Base-by-base conservation (phyloP, 1,140 invertebrate genomes). In the Drosophila elegans region DNA sequence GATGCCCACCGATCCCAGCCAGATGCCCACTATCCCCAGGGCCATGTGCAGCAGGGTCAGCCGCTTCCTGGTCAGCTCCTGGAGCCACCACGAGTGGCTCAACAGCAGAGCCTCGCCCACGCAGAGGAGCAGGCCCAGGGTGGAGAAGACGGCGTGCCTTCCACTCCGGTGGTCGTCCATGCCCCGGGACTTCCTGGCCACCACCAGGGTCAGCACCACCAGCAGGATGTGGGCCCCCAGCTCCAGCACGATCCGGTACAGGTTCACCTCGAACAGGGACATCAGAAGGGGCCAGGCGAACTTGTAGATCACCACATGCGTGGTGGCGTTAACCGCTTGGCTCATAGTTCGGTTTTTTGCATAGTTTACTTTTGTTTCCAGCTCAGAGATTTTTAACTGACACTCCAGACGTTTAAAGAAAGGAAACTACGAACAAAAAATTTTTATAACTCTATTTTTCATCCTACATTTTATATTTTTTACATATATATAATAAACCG, bases 91-190 rank as follows among this genome's bases (percentile, higher is more conserved):
- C 16, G 32, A 2, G 6, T 46, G 13, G 2, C 13, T 13, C 10
- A 45, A 3, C n/a, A 80, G 1, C 1, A 85, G 3, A 0, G 66
- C 1, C 41, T 61, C 59, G 11, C 45, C 53, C 7, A 56, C 9
- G 11, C 56, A 57, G 11, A 69, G 29, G 10, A 81, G 34, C 2
- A 69, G 29, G 0, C 45, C 82, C 41, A 81, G 0, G 0, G 42
- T 48, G 42, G 41, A 52, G 38, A 53, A 77, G 9, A 62, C 49
- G 1, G 63, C 67, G 12, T 85, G 81, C 4, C 41, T 25, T 0
- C 68, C 59, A 2, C 36, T 86, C 3, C 52, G 5, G 0, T 0
- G 0, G 11, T 74, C 16, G 1, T 27, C 12, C 9, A 78, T 16
- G 0, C 16, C 6, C 2, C 44, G 1, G 41, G 77, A 78, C 11